Percentiles rank a stretch among this genome's conserved stretches.
These are phyloP conservation scores for Scarus forsteni DNA, from an alignment of 2,797 vertebrate genomes.

Conservation along the genomic window DNA sequence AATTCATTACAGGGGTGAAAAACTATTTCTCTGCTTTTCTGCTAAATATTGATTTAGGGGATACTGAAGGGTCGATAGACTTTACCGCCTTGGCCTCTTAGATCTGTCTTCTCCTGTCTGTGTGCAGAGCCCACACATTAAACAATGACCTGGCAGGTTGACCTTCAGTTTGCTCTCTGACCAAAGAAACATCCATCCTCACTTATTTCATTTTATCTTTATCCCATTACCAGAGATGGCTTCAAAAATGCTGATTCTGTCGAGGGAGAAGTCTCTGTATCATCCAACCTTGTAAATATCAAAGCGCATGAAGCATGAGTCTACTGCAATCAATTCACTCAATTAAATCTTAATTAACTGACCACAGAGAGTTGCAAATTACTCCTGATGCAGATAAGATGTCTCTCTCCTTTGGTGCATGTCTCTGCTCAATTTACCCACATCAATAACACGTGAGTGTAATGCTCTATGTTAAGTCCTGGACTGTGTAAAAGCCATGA, in stretches of 20 bases:
- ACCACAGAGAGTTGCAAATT: conserved; percentile 58
- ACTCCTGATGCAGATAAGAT: conserved; percentile 31
- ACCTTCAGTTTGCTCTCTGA: conserved; percentile 72
- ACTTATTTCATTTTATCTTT: conserved; percentile 71
- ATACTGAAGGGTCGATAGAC: conserved; percentile 5
- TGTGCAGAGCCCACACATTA: conserved; percentile 60
- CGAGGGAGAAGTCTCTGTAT: background rate
- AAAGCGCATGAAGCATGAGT: conserved; percentile 42
- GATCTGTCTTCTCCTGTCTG: conserved; percentile 55
- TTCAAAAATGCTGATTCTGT: conserved; percentile 50
- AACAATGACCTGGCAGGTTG: conserved; percentile 45
- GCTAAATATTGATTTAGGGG: conserved; percentile 13
- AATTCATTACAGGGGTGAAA: conserved; percentile 71
- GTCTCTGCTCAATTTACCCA: background rate
- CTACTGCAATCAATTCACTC: conserved; percentile 59
- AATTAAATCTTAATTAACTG: conserved; percentile 73
- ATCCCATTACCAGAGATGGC: conserved; percentile 16
- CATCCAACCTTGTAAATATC: conserved; percentile 10
- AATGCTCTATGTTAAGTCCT: conserved; percentile 34
- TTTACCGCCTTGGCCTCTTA: conserved; percentile 11
- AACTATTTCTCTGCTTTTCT: conserved; percentile 50
- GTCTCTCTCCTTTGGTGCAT: conserved; percentile 2
- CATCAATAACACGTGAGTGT: conserved; percentile 43
- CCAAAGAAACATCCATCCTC: conserved; percentile 48
- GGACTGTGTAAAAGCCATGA: background rate